These are phyloP conservation scores for Thermophis baileyi DNA, from an alignment of 2,113 vertebrate species.

Conservation along the genomic window DNA sequence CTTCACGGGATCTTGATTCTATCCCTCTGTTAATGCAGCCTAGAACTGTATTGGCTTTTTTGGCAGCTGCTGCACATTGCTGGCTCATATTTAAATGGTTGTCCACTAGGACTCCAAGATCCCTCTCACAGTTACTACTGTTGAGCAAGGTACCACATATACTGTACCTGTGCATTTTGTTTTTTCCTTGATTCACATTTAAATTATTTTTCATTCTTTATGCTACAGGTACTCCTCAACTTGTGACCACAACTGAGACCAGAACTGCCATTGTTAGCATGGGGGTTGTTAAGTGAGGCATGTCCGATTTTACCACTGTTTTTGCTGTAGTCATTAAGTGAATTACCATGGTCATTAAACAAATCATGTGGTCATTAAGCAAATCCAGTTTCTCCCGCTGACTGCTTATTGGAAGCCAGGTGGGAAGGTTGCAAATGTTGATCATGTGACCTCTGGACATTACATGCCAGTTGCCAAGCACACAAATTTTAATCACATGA, in stretches of 20 bases:
- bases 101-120: too few species aligned
- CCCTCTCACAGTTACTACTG: too few species aligned
- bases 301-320: background rate
- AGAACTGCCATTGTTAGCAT: background rate
- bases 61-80: too few species aligned
- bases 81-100: too few species aligned
- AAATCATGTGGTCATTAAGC: background rate
- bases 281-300: background rate
- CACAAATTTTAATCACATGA: background rate
- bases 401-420: background rate
- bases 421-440: background rate
- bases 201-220: background rate
- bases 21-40: too few species aligned
- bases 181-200: background rate
- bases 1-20: too few species aligned
- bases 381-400: background rate
- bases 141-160: too few species aligned
- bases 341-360: background rate
- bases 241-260: background rate
- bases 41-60: too few species aligned
- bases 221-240: background rate
- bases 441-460: background rate
- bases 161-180: too few species aligned
- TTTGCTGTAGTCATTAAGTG: background rate
- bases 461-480: background rate